phyloP scores from a whole-genome alignment of 2,888 invertebrate genomes.

The Gortyna flavago region DNA sequence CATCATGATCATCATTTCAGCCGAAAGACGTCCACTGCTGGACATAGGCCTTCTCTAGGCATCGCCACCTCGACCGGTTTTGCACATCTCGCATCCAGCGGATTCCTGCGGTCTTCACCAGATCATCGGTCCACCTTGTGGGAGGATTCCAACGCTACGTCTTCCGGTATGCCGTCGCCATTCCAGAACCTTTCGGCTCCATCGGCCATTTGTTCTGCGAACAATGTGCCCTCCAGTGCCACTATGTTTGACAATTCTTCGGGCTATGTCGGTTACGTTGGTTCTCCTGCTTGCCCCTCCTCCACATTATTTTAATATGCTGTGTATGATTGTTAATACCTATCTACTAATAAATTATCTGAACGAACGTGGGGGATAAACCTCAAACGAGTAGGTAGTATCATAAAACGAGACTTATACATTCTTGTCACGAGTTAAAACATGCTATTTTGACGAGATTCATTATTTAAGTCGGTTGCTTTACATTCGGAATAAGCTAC shows the following conservation, averaged over 20 bases:
- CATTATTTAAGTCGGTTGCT: conserved; percentile 18
- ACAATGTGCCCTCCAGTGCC: neutral
- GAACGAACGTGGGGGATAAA: conserved; percentile 17
- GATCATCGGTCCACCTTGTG: neutral
- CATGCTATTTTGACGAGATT: conserved; percentile 12
- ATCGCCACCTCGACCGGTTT: neutral
- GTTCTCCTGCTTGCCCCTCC: neutral
- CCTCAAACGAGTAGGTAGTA: neutral
- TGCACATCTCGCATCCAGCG: neutral
- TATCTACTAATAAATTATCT: neutral
- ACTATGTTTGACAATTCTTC: neutral
- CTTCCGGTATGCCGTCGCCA: neutral
- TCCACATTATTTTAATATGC: neutral
- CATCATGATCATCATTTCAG: neutral
- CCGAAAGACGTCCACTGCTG: neutral
- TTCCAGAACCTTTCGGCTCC: neutral
- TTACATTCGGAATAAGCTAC: conserved; percentile 11
- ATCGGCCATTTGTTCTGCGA: neutral
- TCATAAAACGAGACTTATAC: neutral
- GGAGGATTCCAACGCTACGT: neutral
- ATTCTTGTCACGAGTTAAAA: conserved; percentile 39
- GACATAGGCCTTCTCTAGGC: neutral
- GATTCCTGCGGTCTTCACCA: neutral
- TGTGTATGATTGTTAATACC: neutral
- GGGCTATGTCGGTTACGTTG: neutral